A percentile compares a stretch with the other conserved stretches of the same genome.
Conservation (phyloP, 2,888 invertebrate genomes). For the Xylocampa areola region DNA sequence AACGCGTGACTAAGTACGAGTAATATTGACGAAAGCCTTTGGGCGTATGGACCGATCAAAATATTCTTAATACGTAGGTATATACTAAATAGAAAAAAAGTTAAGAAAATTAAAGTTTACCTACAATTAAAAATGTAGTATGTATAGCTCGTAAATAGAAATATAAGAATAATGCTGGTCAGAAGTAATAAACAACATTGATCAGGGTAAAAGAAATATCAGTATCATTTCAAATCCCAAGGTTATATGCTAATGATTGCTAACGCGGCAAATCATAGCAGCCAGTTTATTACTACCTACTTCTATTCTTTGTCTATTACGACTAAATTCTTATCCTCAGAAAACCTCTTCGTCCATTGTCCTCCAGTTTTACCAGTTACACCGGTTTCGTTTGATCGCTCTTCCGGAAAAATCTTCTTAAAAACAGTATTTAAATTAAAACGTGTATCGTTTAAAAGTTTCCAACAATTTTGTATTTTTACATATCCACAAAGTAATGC, state of each 20-base stretch:
- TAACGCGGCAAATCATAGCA: background rate
- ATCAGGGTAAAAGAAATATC: constrained; percentile 13
- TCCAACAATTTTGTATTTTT: constrained; percentile 7
- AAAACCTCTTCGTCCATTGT: constrained; percentile 23
- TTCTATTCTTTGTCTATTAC: constrained; percentile 9
- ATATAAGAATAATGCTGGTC: background rate
- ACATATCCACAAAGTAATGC: no score
- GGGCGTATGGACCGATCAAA: no score
- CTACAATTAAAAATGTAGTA: no score
- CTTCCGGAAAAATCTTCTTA: constrained; percentile 7
- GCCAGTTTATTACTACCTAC: constrained; percentile 21
- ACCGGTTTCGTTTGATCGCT: constrained; percentile 15
- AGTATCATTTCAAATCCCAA: constrained; percentile 6
- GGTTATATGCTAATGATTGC: constrained; percentile 29
- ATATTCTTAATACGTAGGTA: no score
- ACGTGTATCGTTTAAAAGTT: constrained; percentile 7
- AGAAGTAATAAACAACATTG: constrained; percentile 1
- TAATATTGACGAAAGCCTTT: no score
- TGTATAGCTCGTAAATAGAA: no score
- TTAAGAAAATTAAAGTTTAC: no score
- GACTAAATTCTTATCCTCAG: constrained; percentile 21
- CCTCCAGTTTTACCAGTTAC: constrained; percentile 1
- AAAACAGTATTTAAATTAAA: background rate
- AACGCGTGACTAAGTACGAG: no score
- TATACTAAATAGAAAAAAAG: no score